phyloP scores from a whole-genome alignment of 1,140 invertebrate genomes.

The Aphaenogaster ashmeadi region DNA sequence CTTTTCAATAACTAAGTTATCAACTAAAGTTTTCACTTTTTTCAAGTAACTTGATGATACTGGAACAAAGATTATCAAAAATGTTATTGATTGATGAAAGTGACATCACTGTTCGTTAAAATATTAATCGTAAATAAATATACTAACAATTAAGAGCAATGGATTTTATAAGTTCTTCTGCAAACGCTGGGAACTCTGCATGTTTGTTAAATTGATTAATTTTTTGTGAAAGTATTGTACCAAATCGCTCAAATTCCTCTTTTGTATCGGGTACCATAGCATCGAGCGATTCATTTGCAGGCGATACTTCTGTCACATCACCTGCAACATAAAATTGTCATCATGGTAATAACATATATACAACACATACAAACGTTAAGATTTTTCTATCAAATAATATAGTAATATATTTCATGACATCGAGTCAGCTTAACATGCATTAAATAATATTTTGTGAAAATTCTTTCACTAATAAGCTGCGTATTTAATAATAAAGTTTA shows the following conservation, averaged over 20 bases:
- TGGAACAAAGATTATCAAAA: slow-evolving; percentile 79
- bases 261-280: slow-evolving; percentile 91
- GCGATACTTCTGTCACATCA: slow-evolving; percentile 88
- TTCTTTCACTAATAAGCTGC: slow-evolving; percentile 4
- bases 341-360: background rate
- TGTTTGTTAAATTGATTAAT: slow-evolving; percentile 91
- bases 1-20: slow-evolving; percentile 94
- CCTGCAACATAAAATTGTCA: slow-evolving; percentile 80
- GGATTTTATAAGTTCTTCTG: slow-evolving; percentile 93
- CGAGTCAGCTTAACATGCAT: background rate
- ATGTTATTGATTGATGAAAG: background rate
- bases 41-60: slow-evolving; percentile 92
- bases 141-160: slow-evolving; percentile 93
- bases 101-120: background rate
- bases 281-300: slow-evolving; percentile 88
- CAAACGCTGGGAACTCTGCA: slow-evolving; percentile 92
- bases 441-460: slow-evolving; percentile 20
- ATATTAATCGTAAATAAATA: slow-evolving; percentile 8
- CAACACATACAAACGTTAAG: background rate
- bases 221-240: slow-evolving; percentile 91
- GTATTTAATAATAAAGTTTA: background rate
- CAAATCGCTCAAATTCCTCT: slow-evolving; percentile 94
- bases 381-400: background rate
- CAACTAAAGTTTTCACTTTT: slow-evolving; percentile 93
- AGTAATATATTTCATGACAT: background rate